A percentile compares a stretch with the other conserved stretches of the same genome.
phyloP scores from a whole-genome alignment of 2,797 vertebrate species.

The Aldrovandia affinis region DNA sequence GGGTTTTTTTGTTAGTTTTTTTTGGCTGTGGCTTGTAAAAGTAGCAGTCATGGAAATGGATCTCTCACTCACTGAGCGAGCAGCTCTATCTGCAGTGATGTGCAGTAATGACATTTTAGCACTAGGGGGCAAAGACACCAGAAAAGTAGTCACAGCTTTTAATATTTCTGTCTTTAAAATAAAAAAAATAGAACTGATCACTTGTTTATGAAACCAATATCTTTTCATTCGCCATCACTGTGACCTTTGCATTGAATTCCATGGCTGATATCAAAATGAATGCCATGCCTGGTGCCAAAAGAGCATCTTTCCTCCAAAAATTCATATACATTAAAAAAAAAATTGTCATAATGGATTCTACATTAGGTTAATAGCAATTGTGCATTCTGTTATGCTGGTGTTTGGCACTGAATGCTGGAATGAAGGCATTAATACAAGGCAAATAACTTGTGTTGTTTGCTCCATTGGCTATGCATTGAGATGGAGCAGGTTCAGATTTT shows the following conservation, averaged over 20 bases:
- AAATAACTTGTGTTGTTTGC: background rate
- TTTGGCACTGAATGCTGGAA: background rate
- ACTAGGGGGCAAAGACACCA: background rate
- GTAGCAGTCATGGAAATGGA: background rate
- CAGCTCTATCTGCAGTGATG: background rate
- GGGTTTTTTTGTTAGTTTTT: background rate
- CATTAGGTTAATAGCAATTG: background rate
- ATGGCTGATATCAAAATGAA: background rate
- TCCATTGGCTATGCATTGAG: conserved; percentile 49
- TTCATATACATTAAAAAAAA: background rate
- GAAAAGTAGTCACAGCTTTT: background rate
- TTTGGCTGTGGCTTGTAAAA: background rate
- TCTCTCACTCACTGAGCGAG: background rate
- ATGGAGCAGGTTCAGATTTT: conserved; percentile 74
- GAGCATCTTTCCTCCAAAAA: background rate
- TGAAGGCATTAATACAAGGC: background rate
- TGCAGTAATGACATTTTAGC: background rate
- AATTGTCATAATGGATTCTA: background rate
- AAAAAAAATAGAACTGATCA: background rate
- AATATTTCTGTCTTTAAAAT: background rate
- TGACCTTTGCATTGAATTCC: background rate
- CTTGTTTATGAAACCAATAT: background rate
- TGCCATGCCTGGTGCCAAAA: background rate
- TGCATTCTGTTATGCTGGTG: background rate
- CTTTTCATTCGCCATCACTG: background rate